Conservation (phyloP, 2,888 invertebrate species). For the Phrixothrix hirtus region DNA sequence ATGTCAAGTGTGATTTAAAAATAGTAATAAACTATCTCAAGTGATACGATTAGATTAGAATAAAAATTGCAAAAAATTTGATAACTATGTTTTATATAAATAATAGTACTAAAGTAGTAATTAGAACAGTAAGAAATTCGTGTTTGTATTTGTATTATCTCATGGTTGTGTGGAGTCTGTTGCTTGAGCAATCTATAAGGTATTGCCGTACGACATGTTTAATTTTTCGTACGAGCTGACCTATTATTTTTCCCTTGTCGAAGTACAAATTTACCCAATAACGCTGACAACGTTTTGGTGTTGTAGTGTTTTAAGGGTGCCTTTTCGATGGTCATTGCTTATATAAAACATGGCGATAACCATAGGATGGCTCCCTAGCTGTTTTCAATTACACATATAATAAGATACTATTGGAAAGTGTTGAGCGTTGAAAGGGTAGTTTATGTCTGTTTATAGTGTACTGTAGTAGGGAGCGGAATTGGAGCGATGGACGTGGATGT, state of each 20-base stretch:
- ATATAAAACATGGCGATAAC: conserved; percentile 30
- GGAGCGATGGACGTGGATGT: conserved; percentile 44
- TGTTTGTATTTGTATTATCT: conserved; percentile 36
- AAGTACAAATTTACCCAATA: conserved; percentile 54
- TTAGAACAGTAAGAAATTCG: conserved; percentile 31
- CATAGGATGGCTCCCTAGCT: conserved; percentile 53
- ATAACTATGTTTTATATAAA: conserved; percentile 28
- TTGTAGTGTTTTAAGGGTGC: conserved; percentile 46
- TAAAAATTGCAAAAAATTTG: conserved; percentile 27
- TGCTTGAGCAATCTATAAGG: conserved; percentile 48
- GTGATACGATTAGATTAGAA: conserved; percentile 33
- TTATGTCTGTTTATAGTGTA: conserved; percentile 57
- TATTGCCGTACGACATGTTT: conserved; percentile 27
- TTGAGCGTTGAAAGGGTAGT: conserved; percentile 55
- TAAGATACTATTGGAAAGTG: conserved; percentile 54
- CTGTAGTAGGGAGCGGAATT: conserved; percentile 52
- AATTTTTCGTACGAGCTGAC: conserved; percentile 20
- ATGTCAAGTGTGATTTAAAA: conserved; percentile 37
- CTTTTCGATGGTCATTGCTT: conserved; percentile 26
- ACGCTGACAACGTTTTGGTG: conserved; percentile 50
- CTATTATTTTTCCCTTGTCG: conserved; percentile 48
- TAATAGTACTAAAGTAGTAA: conserved; percentile 26
- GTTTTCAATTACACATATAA: conserved; percentile 54
- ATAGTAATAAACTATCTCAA: conserved; percentile 36
- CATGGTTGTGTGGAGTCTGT: conserved; percentile 52